phyloP scores from a whole-genome alignment of 2,797 vertebrate genomes.

The Saxicola maurus region DNA sequence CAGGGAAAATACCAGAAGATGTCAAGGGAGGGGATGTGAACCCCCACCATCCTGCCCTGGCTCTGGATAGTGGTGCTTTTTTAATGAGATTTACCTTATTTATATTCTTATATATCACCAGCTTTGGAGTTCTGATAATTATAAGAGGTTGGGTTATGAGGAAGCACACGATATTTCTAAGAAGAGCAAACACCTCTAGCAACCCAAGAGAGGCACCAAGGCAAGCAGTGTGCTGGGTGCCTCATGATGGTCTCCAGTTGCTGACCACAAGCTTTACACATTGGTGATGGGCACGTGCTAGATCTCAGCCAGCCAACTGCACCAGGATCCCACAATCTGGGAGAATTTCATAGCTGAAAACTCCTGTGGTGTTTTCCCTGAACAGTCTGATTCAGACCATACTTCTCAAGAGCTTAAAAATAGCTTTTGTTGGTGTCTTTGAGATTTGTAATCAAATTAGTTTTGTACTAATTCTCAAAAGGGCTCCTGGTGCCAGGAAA shows the following conservation, averaged over 20 bases:
- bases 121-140: neutral
- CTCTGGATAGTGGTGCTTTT: neutral
- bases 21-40: neutral
- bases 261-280: neutral
- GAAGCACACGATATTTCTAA: neutral
- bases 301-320: neutral
- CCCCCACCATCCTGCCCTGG: accelerated
- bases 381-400: neutral
- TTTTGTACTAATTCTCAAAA: slow-evolving; percentile 29
- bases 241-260: accelerated
- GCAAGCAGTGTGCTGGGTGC: accelerated
- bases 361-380: neutral
- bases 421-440: neutral
- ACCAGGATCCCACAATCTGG: neutral
- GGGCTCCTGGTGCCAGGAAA: neutral
- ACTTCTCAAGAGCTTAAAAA: neutral
- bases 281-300: accelerated
- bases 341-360: neutral
- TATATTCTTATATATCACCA: neutral
- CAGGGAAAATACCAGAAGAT: neutral
- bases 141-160: neutral
- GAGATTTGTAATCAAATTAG: slow-evolving; percentile 44
- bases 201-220: neutral
- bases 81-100: neutral
- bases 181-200: neutral